Percentiles rank a stretch among this genome's conserved stretches.
phyloP scores from a whole-genome alignment of 2,888 invertebrate species.

The Troilus luridus region DNA sequence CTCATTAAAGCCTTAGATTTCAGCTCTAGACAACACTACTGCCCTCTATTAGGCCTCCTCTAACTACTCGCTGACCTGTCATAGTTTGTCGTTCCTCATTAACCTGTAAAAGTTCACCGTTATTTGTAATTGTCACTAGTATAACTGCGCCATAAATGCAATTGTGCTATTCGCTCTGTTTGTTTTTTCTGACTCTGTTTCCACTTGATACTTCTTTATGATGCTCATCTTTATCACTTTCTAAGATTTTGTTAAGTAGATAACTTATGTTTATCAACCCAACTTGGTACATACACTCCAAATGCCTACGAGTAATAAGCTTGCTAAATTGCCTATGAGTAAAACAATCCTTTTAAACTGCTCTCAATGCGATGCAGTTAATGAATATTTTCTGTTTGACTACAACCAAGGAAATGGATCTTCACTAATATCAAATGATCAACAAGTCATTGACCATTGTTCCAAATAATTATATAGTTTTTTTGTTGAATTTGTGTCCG shows the following conservation, averaged over 20 bases:
- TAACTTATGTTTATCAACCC: background rate
- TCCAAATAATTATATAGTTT: background rate
- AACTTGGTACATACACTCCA: background rate
- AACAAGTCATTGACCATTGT: background rate
- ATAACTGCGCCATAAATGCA: background rate
- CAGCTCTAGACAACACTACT: background rate
- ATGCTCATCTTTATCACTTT: background rate
- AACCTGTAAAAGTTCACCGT: background rate
- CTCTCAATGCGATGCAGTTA: background rate
- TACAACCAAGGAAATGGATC: background rate
- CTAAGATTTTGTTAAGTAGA: background rate
- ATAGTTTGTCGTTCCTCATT: background rate
- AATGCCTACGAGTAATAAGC: background rate
- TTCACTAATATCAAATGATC: background rate
- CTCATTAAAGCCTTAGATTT: background rate
- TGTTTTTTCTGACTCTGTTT: background rate
- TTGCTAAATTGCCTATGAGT: background rate
- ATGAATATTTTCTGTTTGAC: background rate
- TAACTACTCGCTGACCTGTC: background rate
- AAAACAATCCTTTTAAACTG: too few relatives aligned
- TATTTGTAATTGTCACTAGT: constrained; percentile 8
- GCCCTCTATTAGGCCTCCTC: background rate
- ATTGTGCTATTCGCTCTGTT: background rate
- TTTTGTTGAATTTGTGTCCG: background rate
- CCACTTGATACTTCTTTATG: background rate